phyloP scores from a whole-genome alignment of 1,140 invertebrate species.

The Lethrus apterus region DNA sequence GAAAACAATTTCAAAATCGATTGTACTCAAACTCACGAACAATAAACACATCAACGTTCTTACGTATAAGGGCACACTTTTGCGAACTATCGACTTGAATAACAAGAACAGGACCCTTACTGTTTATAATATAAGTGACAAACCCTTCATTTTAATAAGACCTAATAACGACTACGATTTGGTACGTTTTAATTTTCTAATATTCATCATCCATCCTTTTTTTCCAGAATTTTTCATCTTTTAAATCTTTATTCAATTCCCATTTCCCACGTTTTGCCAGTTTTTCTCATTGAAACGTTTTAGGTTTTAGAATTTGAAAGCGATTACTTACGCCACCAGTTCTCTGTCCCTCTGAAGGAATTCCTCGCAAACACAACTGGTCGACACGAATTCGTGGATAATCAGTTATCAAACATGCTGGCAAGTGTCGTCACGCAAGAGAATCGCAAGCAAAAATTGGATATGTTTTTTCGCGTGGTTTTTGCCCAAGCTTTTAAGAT shows the following conservation, averaged over 20 bases:
- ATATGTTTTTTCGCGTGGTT: slow-evolving; percentile 48
- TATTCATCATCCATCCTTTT: too few relatives aligned
- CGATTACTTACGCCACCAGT: slow-evolving; percentile 31
- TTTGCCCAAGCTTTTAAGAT: slow-evolving; percentile 47
- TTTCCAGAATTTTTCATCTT: too few relatives aligned
- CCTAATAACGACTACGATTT: slow-evolving; percentile 55
- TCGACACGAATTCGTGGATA: too few relatives aligned
- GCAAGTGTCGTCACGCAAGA: slow-evolving; percentile 42
- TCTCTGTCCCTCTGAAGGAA: slow-evolving; percentile 35
- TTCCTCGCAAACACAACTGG: slow-evolving; percentile 31
- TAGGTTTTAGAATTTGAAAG: slow-evolving; percentile 39
- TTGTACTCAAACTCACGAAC: slow-evolving; percentile 46
- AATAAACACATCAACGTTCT: slow-evolving; percentile 66
- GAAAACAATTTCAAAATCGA: slow-evolving; percentile 37
- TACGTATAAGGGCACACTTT: slow-evolving; percentile 47
- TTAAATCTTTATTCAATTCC: too few relatives aligned
- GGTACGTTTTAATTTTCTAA: slow-evolving; percentile 21
- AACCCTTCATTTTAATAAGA: slow-evolving; percentile 46
- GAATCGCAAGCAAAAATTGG: slow-evolving; percentile 43
- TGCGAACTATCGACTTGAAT: slow-evolving; percentile 28
- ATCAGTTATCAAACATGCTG: slow-evolving; percentile 31
- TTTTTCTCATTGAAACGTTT: too few relatives aligned
- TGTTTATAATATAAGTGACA: slow-evolving; percentile 38
- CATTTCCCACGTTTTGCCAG: too few relatives aligned
- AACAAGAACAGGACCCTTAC: slow-evolving; percentile 14